Percentiles rank a stretch among this genome's conserved stretches.
These are phyloP conservation scores for Ellobius talpinus DNA, from an alignment of 2,113 vertebrate species.

Conservation along the genomic window DNA sequence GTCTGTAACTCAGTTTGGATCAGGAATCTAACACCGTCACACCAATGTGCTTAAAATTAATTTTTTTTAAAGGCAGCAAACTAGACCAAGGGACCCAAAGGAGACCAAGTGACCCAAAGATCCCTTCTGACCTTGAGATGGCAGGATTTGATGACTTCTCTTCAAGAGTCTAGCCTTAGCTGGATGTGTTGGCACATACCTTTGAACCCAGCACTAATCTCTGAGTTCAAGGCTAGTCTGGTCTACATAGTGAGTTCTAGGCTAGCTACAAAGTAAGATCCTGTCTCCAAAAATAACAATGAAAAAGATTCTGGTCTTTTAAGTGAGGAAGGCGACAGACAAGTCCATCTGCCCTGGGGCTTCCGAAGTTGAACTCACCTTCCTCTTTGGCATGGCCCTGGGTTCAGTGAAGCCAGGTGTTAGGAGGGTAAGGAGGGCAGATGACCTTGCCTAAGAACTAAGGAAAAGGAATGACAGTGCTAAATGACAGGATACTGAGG, in stretches of 20 bases:
- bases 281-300: not conserved
- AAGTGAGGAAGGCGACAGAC: not conserved
- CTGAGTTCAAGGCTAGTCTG: not conserved
- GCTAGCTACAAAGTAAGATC: not conserved
- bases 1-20: too few relatives aligned
- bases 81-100: not conserved
- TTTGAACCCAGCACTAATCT: not conserved
- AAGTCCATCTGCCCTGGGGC: not conserved
- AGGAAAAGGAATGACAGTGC: not conserved
- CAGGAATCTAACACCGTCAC: too few relatives aligned
- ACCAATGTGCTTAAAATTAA: too few relatives aligned
- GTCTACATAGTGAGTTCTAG: not conserved
- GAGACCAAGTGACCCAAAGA: not conserved
- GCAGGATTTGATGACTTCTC: not conserved
- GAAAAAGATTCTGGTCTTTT: not conserved
- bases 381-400: not conserved
- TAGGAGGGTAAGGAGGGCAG: not conserved
- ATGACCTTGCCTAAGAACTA: not conserved
- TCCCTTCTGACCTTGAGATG: not conserved
- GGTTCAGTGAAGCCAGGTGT: not conserved
- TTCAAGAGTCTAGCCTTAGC: not conserved
- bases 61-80: not conserved
- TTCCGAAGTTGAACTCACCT: not conserved
- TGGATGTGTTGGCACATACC: not conserved
- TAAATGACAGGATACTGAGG: not conserved